Evolutionary conservation across 1,140 invertebrate species (phyloP).

Genomic region (Aphelenchoides avenae): DNA sequence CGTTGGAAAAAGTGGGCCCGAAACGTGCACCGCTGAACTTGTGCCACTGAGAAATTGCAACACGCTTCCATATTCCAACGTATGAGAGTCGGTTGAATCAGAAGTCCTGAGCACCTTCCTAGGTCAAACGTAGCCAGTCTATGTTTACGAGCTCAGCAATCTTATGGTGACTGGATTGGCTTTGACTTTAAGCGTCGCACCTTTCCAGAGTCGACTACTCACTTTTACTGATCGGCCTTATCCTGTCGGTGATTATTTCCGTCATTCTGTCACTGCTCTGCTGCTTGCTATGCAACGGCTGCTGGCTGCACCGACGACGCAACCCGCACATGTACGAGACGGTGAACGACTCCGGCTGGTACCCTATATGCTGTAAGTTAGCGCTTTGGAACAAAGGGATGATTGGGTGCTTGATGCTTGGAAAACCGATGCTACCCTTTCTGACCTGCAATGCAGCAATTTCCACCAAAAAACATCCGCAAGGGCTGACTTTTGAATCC

Average conservation of each 20-base stretch:
- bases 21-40: too few species aligned
- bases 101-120: too few species aligned
- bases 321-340: constrained; percentile 37
- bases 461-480: too few species aligned
- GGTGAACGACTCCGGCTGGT: constrained; percentile 33
- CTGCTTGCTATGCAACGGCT: constrained; percentile 38
- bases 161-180: neutral
- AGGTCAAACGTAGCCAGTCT: neutral
- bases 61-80: neutral
- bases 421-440: too few species aligned
- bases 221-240: constrained; percentile 30
- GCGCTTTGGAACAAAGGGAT: too few species aligned
- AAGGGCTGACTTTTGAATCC: too few species aligned
- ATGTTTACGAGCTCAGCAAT: neutral
- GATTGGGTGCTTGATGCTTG: too few species aligned
- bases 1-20: neutral
- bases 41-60: neutral
- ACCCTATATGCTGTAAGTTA: constrained; percentile 42
- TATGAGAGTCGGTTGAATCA: too few species aligned
- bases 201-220: constrained; percentile 35
- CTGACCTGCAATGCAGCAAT: too few species aligned
- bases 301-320: constrained; percentile 40
- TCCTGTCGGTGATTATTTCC: constrained; percentile 39
- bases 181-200: neutral
- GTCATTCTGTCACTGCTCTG: constrained; percentile 26